These are phyloP conservation scores for Corbicula japonica DNA, from an alignment of 2,888 invertebrate species.

Conservation along the genomic window DNA sequence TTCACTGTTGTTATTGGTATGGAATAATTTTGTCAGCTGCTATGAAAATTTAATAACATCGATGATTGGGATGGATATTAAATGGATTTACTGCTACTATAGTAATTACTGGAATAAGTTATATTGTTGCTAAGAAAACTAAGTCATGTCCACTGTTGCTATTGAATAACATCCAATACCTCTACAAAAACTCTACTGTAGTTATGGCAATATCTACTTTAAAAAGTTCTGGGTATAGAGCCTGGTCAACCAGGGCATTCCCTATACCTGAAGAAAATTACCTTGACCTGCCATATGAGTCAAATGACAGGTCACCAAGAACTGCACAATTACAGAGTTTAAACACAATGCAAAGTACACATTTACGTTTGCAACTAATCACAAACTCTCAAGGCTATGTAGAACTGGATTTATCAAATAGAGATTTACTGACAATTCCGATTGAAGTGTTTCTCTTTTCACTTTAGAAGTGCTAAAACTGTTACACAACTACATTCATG, in stretches of 20 bases:
- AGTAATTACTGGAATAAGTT: no score
- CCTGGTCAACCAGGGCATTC: constrained; percentile 58
- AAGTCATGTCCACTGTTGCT: no score
- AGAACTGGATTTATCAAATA: constrained; percentile 79
- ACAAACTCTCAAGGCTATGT: constrained; percentile 70
- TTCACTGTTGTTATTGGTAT: no score
- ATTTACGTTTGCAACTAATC: constrained; percentile 64
- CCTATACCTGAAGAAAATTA: constrained; percentile 26
- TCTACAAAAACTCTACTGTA: no score
- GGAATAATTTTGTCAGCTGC: no score
- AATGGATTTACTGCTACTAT: no score
- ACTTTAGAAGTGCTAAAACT: constrained; percentile 79
- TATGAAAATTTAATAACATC: no score
- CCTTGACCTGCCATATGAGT: constrained; percentile 15
- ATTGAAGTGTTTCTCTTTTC: constrained; percentile 77
- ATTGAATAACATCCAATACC: no score
- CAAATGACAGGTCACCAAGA: constrained; percentile 36
- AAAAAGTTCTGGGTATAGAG: constrained; percentile 61
- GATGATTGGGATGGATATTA: no score
- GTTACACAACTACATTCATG: constrained; percentile 78
- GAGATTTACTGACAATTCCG: constrained; percentile 75
- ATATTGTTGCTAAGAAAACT: no score
- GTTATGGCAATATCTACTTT: constrained; percentile 46
- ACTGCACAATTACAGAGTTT: constrained; percentile 9
- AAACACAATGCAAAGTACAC: constrained; percentile 27